phyloP scores from a whole-genome alignment of 2,888 invertebrate species.

The Pristionchus maxplancki region DNA sequence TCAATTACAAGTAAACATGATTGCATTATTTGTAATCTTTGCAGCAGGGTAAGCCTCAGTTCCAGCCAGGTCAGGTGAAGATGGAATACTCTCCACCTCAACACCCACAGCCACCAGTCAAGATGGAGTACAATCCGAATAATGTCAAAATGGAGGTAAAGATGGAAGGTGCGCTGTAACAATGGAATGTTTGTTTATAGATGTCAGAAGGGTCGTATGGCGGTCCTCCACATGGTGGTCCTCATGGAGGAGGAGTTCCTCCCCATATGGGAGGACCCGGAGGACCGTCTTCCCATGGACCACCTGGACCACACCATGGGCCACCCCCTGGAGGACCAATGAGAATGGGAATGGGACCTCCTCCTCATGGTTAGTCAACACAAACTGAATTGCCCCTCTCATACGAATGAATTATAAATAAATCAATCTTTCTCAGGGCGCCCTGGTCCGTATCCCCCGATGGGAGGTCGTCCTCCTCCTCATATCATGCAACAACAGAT shows the following conservation, averaged over 20 bases:
- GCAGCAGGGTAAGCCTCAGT: slow-evolving; percentile 1
- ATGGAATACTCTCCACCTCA: slow-evolving; percentile 28
- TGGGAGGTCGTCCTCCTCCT: slow-evolving; percentile 15
- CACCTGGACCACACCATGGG: background rate
- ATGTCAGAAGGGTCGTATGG: background rate
- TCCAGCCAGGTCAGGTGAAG: slow-evolving; percentile 38
- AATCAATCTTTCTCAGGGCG: background rate
- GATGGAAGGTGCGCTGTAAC: background rate
- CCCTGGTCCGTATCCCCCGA: slow-evolving; percentile 18
- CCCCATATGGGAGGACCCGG: background rate
- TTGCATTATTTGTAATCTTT: background rate
- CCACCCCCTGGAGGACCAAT: slow-evolving; percentile 20
- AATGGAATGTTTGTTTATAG: background rate
- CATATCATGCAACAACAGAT: background rate
- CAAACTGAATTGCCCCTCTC: too few species aligned
- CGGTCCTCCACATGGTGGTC: background rate
- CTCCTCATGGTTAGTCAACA: background rate
- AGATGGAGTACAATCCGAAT: slow-evolving; percentile 34
- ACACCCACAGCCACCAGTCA: slow-evolving; percentile 25
- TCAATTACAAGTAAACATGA: background rate
- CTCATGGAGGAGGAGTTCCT: slow-evolving; percentile 5
- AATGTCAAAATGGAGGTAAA: slow-evolving; percentile 33
- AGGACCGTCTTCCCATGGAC: background rate
- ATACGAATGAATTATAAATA: background rate
- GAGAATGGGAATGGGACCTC: slow-evolving; percentile 3